Evolutionary conservation across 2,797 vertebrate species (phyloP), one percentile per base, ranked within the genome.

Genomic region (Labeo calbasu): DNA sequence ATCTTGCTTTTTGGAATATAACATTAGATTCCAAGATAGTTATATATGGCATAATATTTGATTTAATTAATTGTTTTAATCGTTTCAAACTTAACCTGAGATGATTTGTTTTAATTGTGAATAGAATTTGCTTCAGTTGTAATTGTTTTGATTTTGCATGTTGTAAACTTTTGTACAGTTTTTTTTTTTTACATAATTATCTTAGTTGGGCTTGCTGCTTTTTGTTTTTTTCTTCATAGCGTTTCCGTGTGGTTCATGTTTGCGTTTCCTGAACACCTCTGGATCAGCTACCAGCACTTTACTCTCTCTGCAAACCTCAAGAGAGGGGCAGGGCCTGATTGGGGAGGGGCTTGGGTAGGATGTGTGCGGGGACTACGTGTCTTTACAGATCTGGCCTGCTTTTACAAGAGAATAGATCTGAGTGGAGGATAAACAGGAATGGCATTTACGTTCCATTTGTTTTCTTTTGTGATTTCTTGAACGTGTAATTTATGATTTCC

Each of bases 161-260:
- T 78, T 84, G 86, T 83, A 85, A 59, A 84, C 78, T 77, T 65
- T 63, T 77, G 81, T 85, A 71, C 53, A 78, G 66, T 32, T 25
- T 25, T 59, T 85, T 76, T 68, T 32, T 32, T 73, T 69, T 12
- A 76, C 87, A 86, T 78, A 28, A 28, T 85, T 90, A 88, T 91
- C 91, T 89, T 81, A 86, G 85, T 86, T 88, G 87, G 25, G 86
- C 87, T 81, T 57, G 32, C 72, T 73, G 53, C 82, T 72, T n/a
- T 80, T 79, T 59, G 36, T 51, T 69, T 79, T 72, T 59, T 84
- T 91, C 90, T 89, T 7, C 66, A 53, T 86, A 88, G 59, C 73
- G 36, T 70, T 81, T 81, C 9, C 15, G 63, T 66, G 73, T 84
- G 51, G 36, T 72, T 88, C 82, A 32, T 81, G 69, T 69, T 83